Base-by-base conservation (phyloP, 2,888 invertebrate genomes). In the Tinea semifulvella region DNA sequence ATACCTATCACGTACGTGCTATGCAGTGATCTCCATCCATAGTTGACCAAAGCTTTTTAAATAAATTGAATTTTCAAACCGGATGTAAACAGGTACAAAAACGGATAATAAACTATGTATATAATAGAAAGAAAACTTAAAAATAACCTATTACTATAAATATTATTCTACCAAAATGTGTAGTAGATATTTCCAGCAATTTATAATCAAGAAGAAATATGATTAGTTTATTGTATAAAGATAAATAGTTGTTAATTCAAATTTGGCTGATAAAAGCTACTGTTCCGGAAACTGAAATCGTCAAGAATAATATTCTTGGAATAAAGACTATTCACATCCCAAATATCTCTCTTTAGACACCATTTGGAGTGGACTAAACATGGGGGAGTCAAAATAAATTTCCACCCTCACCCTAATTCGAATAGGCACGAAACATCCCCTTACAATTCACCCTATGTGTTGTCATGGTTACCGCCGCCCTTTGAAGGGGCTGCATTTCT, bases 241-340 rank as follows among this genome's bases (percentile, higher is more conserved):
- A 28, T 5, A n/a, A 40, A 40, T 22, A 17, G 22, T 10, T 2
- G 13, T 11, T 40, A 22, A 40, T 40, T 2, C 22, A 11, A 40
- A 40, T 22, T 40, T 22, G 17, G 14, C 14, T 13, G 22, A 17
- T 40, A 11, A 22, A 40, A 11, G 2, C 8, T 40, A 40, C 40
- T 11, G 40, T 40, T 40, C 22, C 20, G 40, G 40, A 40, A 40
- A 17, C 18, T 40, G 20, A 40, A 22, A n/a, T 40, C 14, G 8
- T 19, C 40, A 20, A 40, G 10, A 17, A 43, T 18, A 43, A 43
- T 17, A 43, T 43, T 28, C 28, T 17, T 2, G 13, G 3, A 55
- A 55, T 56, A 63, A 60, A 58, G 77, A 73, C 67, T 73, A 56
- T 80, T 79, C 74, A 79, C 77, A 79, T 76, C 66, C 62, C 67